Evolutionary conservation across 2,113 vertebrate genomes (phyloP), one percentile per base, ranked within the genome.

Genomic region (Odontesthes bonariensis): DNA sequence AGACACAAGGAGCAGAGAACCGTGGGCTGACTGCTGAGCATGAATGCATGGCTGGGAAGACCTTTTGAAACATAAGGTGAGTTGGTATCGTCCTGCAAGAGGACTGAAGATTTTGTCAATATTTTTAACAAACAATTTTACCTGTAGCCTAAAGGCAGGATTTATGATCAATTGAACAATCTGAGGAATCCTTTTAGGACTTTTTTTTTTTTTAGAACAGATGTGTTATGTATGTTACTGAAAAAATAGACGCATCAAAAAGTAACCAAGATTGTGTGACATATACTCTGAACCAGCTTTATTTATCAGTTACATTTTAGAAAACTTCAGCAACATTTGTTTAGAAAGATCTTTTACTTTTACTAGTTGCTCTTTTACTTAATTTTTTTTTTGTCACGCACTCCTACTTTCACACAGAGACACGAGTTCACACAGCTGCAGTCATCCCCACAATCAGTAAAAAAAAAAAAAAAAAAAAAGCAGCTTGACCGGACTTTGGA

Each of bases 401-500:
- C 46, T 32, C 42, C 6, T 33, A 51, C 42, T 38, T 10, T 38
- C 35, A 53, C 55, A 53, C 65, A 22, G 23, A 44, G 10, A 27
- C 33, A 40, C 16, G 56, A 23, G 40, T 10, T 42, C 53, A 73
- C 46, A 72, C 84, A 82, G 88, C 77, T 91, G 85, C 79, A 70
- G 33, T 60, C 69, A 12, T 87, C 79, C 82, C 80, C 79, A 85
- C 81, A 85, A 49, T 67, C 72, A 64, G 53, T 58, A 31, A 52
- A 63, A 57, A 54, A 51, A 69, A 20, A 61, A 62, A 13, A 44
- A 44, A 14, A 13, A 16, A 17, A 47, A 49, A 19, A 46, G 69
- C 27, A 6, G 53, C 66, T 0, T 9, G 23, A 42, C 49, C 4
- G 68, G 68, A 81, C 85, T 81, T 82, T 87, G 61, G 68, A 82